Conservation (phyloP, 2,888 invertebrate genomes). For the Chaetogeoica ovagalla region DNA sequence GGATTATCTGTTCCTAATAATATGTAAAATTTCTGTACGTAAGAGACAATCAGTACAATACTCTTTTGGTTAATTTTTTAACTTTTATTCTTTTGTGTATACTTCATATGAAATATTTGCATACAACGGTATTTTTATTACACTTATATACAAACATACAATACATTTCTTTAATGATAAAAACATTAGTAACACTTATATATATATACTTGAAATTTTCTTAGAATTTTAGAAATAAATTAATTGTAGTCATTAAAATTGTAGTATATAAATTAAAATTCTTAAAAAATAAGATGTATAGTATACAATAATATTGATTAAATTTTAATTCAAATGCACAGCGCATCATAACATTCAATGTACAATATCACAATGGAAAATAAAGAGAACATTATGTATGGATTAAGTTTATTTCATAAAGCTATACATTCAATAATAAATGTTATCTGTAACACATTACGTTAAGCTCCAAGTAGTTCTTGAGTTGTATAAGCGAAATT, state of each 20-base stretch:
- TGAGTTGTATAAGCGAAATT: conserved; percentile 44
- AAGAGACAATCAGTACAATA: too few relatives aligned
- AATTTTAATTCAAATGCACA: background rate
- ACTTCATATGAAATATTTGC: too few relatives aligned
- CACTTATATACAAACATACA: background rate
- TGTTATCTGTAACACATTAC: background rate
- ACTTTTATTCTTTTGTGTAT: too few relatives aligned
- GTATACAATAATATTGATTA: background rate
- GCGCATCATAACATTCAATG: background rate
- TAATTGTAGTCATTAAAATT: too few relatives aligned
- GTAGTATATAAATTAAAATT: background rate
- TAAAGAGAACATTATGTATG: background rate
- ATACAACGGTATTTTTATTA: background rate
- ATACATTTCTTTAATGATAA: background rate
- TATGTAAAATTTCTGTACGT: too few relatives aligned
- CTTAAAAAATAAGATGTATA: background rate
- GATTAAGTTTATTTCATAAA: background rate
- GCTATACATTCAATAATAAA: background rate
- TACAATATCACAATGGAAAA: conserved; percentile 7
- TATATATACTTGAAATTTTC: too few relatives aligned
- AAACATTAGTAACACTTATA: too few relatives aligned
- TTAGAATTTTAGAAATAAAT: too few relatives aligned
- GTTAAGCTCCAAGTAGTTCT: conserved; percentile 38
- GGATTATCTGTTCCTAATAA: too few relatives aligned
- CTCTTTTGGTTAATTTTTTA: too few relatives aligned